Conservation (phyloP, 2,113 vertebrate genomes). For the Microcebus murinus region DNA sequence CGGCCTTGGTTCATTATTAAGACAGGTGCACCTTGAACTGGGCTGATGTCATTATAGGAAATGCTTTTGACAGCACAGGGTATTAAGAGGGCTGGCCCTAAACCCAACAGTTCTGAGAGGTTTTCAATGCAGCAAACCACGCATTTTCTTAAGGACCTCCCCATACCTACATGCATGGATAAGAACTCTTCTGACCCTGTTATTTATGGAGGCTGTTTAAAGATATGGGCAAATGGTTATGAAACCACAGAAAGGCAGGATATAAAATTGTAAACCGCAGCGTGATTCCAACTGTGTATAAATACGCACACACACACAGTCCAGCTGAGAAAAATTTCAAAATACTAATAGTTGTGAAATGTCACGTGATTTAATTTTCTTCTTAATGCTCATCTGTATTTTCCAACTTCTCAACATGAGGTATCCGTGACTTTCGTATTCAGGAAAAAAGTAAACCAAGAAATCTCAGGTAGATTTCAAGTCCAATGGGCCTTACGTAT, state of each 20-base stretch:
- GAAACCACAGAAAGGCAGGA: background rate
- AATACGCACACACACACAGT: background rate
- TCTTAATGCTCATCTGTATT: background rate
- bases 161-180: background rate
- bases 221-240: background rate
- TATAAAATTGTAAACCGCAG: background rate
- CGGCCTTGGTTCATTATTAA: no score
- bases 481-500: background rate
- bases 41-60: background rate
- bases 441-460: background rate
- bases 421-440: constrained; percentile 3
- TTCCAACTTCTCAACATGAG: background rate
- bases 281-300: background rate
- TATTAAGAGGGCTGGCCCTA: background rate
- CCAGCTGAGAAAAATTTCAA: background rate
- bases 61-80: background rate
- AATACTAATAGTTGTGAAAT: background rate
- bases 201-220: constrained; percentile 3
- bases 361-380: background rate
- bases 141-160: background rate
- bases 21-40: background rate
- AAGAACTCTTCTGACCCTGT: no score
- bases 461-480: background rate
- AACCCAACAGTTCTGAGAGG: background rate
- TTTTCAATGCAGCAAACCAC: background rate